Evolutionary conservation across 2,797 vertebrate species (phyloP).

Genomic region (Labeo calbasu): DNA sequence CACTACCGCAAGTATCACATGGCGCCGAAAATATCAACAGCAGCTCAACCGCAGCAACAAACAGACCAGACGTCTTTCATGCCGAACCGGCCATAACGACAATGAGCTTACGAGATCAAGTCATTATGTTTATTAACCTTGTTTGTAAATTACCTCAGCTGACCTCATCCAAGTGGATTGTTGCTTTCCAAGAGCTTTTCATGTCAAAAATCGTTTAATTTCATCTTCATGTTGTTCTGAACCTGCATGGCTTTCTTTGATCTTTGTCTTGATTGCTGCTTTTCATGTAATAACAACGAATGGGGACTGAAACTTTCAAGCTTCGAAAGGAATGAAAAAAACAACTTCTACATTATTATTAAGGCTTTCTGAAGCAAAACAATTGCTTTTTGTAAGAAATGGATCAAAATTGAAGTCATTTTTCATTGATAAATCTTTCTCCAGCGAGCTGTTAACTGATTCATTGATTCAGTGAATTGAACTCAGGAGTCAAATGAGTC

Average conservation of each 20-base stretch:
- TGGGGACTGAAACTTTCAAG: not conserved
- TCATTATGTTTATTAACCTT: conserved; percentile 28
- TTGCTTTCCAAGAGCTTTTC: not conserved
- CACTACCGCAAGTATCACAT: conserved; percentile 37
- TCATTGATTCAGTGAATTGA: not conserved
- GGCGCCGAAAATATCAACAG: conserved; percentile 33
- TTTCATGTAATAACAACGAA: not conserved
- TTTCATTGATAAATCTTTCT: not conserved
- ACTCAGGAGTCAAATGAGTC: not conserved
- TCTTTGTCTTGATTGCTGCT: not conserved
- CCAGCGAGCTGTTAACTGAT: not conserved
- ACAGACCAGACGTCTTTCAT: conserved; percentile 10
- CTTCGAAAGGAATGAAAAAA: not conserved
- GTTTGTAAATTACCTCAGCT: conserved; percentile 28
- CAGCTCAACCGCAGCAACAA: conserved; percentile 22
- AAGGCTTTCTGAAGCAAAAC: not conserved
- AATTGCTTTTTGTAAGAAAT: not conserved
- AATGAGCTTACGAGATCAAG: conserved; percentile 31
- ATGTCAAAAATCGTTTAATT: not conserved
- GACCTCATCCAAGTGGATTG: conserved; percentile 4
- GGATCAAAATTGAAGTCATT: not conserved
- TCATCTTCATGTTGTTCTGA: not conserved
- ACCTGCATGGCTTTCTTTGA: not conserved
- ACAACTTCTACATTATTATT: not conserved
- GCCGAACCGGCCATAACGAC: conserved; percentile 23